phyloP scores from a whole-genome alignment of 2,797 vertebrate genomes.

The Lepus oiostolus region DNA sequence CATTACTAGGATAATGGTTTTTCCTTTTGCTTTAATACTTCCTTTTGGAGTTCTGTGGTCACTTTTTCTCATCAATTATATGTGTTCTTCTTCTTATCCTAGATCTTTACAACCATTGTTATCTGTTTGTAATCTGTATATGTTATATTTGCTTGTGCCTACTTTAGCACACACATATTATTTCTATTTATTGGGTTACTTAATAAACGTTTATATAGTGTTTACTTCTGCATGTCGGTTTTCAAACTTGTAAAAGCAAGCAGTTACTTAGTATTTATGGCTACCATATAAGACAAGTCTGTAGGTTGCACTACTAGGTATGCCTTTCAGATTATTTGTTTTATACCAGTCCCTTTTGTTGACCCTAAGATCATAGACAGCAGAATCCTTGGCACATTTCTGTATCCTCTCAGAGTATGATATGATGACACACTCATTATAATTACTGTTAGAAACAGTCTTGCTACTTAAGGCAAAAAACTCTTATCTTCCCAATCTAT shows the following conservation, averaged over 20 bases:
- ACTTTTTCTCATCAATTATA: not conserved
- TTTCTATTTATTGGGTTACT: not conserved
- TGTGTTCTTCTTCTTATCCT: not conserved
- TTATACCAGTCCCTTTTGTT: not conserved
- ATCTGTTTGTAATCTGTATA: not conserved
- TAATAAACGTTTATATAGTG: not conserved
- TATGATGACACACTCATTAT: not conserved
- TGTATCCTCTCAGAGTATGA: not conserved
- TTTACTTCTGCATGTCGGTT: not conserved
- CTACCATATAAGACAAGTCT: not conserved
- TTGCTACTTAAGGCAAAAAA: not conserved
- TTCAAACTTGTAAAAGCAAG: not conserved
- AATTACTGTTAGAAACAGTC: not conserved
- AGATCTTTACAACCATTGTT: slow-evolving; percentile 20
- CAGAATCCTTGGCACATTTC: not conserved
- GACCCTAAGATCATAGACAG: not conserved
- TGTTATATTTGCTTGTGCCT: not conserved
- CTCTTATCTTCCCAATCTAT: not conserved
- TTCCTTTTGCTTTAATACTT: slow-evolving; percentile 15
- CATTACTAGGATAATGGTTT: not conserved
- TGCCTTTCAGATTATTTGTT: no score
- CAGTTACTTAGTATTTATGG: not conserved
- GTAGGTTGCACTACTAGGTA: not conserved
- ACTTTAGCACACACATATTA: not conserved
- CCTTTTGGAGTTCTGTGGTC: not conserved